Percentiles rank a stretch among this genome's conserved stretches.
phyloP scores from a whole-genome alignment of 1,140 invertebrate species.

The Notospermus geniculatus region DNA sequence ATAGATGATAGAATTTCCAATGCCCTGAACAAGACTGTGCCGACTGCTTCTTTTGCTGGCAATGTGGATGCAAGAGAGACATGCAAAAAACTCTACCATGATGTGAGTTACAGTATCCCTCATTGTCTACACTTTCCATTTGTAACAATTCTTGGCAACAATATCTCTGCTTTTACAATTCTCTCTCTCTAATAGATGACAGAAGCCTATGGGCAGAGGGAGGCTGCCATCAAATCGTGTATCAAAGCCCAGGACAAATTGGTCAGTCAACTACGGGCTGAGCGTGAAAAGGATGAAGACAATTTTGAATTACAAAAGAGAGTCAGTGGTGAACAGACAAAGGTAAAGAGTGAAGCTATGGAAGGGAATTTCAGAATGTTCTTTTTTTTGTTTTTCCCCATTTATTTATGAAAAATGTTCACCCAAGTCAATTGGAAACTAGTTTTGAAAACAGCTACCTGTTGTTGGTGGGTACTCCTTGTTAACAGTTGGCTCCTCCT shows the following conservation, averaged over 20 bases:
- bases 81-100: conserved; percentile 74
- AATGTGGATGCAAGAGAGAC: conserved; percentile 67
- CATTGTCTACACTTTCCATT: not conserved
- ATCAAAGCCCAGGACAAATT: not conserved
- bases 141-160: not conserved
- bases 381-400: not conserved
- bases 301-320: conserved; percentile 1
- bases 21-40: conserved; percentile 78
- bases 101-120: conserved; percentile 61
- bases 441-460: no score
- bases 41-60: conserved; percentile 80
- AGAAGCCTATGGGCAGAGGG: not conserved
- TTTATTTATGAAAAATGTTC: not conserved
- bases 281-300: conserved; percentile 3
- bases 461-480: not conserved
- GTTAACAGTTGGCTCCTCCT: not conserved
- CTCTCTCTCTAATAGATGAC: not conserved
- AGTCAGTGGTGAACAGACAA: not conserved
- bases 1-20: conserved; percentile 89
- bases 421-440: no score
- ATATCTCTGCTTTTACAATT: not conserved
- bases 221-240: not conserved
- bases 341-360: not conserved
- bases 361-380: no score
- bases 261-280: not conserved